phyloP scores from a whole-genome alignment of 2,113 vertebrate genomes.

The Heloderma charlesbogerti region DNA sequence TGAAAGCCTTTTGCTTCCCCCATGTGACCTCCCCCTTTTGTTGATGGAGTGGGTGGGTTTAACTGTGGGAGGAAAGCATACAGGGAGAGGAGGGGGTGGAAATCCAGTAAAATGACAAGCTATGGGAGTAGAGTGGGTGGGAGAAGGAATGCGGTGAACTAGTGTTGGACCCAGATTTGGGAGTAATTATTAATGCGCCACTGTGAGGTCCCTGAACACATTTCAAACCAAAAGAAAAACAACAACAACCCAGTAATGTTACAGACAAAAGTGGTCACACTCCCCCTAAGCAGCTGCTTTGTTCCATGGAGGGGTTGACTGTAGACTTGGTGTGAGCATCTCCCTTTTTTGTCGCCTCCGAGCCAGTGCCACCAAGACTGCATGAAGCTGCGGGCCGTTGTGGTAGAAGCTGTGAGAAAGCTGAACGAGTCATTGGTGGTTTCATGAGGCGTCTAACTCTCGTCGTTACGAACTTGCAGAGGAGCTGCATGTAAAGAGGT shows the following conservation, averaged over 20 bases:
- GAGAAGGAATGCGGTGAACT: conserved; percentile 37
- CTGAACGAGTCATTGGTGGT: neutral
- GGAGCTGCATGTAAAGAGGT: accelerated
- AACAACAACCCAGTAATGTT: accelerated
- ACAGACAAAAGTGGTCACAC: neutral
- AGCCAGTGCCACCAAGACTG: neutral
- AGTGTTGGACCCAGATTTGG: conserved; percentile 22
- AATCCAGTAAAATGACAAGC: conserved; percentile 58
- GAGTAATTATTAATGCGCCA: neutral
- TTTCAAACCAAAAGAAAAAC: neutral
- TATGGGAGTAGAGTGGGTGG: conserved; percentile 48
- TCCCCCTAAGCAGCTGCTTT: neutral
- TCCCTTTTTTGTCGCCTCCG: conserved; percentile 20
- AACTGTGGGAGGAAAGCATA: conserved; percentile 64
- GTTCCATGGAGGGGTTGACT: neutral
- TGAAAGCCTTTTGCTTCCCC: conserved; percentile 67
- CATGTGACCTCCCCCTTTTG: conserved; percentile 49
- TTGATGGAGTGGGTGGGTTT: conserved; percentile 54
- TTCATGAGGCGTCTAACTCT: neutral
- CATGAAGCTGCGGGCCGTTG: conserved; percentile 6
- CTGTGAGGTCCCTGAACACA: neutral
- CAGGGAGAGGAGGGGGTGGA: conserved; percentile 46
- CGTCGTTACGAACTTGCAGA: neutral
- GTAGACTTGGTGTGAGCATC: neutral
- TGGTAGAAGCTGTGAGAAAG: conserved; percentile 10